Percentiles rank a stretch among this genome's conserved stretches.
Conservation (phyloP, 2,888 invertebrate species). For the Himalopsyche kuldschensis region DNA sequence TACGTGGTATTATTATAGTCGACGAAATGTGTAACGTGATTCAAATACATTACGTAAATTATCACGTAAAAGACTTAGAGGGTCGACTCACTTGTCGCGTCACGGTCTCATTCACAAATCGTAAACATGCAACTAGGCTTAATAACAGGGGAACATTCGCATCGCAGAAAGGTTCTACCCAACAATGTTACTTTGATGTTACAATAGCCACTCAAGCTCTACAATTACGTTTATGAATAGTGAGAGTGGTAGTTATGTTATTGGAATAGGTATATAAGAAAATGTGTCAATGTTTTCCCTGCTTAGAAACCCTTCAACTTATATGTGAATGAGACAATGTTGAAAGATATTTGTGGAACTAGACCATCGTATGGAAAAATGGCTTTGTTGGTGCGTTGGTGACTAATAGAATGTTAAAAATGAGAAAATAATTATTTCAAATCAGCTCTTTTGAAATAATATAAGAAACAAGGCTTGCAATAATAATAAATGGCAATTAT, state of each 20-base stretch:
- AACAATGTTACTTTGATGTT: background rate
- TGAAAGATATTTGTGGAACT: background rate
- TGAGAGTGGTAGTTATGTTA: background rate
- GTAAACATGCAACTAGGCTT: background rate
- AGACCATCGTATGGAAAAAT: background rate
- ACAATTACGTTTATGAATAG: background rate
- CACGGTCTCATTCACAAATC: background rate
- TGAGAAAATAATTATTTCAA: too few relatives aligned
- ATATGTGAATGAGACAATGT: background rate
- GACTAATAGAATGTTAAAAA: too few relatives aligned
- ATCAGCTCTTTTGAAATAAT: too few relatives aligned
- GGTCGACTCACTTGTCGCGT: background rate
- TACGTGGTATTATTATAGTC: too few relatives aligned
- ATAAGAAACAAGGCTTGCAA: too few relatives aligned
- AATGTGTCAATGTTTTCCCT: conserved; percentile 4
- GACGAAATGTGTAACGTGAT: too few relatives aligned
- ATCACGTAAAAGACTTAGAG: background rate
- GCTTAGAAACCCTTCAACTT: conserved; percentile 2
- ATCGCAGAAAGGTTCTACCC: background rate
- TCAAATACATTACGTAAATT: background rate
- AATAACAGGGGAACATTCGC: background rate
- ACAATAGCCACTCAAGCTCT: background rate
- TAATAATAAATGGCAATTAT: too few relatives aligned
- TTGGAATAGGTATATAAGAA: background rate
- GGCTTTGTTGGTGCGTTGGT: too few relatives aligned